Base-by-base conservation (phyloP, 2,797 vertebrate species). In the Telmatherina bonti region DNA sequence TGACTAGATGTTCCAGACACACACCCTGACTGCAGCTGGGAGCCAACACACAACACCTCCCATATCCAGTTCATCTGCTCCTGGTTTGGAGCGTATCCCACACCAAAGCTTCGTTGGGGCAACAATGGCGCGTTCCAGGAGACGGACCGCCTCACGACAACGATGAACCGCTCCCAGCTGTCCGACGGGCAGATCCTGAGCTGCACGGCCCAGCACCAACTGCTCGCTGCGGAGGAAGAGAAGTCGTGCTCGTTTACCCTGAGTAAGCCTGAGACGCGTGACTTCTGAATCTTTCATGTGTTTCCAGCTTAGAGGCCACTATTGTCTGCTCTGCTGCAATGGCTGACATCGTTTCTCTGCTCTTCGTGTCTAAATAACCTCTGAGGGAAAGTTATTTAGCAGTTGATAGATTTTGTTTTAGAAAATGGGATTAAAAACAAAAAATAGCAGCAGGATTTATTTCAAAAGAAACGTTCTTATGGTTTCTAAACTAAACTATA, bases 61-160 rank as follows among this genome's bases (percentile, higher is more conserved):
- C 54, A 70, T 8, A 65, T 96, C 62, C 76, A 90, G 57, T 94
- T 99, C 75, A 89, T 20, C 76, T 99, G 98, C 91, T 89, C 35
- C 76, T 99, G 98, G 98, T 72, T 82, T 0, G 95, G 94, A 5
- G 95, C 94, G 0, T 95, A 96, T 73, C 97, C 97, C 18, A 41
- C 81, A 27, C 96, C 98, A 1, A 86, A 51, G 3, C 91, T 99
- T 53, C 82, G 83, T 74, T 97, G 96, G 97, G 90, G 54, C 13
- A 90, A 93, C 61, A 70, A 55, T 1, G 0, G 3, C 4, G 41
- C 26, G 6, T 65, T 60, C 67, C 36, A 47, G 0, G 61, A 53
- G 74, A 74, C 83, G 0, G 92, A 95, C 0, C 91, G 86, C 55
- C 81, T 94, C 78, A 79, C 86, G 2, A 30, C 88, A 47, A 83